Conservation (phyloP, 2,797 vertebrate species). For the Podargus strigoides region DNA sequence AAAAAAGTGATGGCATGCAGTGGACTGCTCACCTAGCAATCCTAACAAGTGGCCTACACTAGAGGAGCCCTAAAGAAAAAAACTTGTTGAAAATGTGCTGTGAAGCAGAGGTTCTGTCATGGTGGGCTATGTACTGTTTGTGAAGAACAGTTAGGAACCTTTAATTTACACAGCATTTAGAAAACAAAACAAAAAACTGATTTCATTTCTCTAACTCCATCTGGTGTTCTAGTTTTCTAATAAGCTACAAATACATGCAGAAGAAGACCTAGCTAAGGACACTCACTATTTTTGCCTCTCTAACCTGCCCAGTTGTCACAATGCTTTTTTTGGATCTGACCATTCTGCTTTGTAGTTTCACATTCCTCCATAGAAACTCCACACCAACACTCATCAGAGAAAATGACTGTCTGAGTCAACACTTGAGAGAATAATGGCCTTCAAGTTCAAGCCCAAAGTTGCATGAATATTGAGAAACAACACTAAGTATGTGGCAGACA, state of each 20-base stretch:
- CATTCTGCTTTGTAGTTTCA: constrained; percentile 34
- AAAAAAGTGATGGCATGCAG: background rate
- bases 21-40: background rate
- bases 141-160: background rate
- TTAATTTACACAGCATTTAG: background rate
- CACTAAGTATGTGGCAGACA: background rate
- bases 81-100: background rate
- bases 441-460: background rate
- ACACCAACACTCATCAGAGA: constrained; percentile 18
- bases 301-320: constrained; percentile 58
- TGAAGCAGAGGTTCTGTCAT: background rate
- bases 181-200: background rate
- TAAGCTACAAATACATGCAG: background rate
- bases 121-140: rapidly evolving
- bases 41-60: background rate
- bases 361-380: constrained; percentile 56
- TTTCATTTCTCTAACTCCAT: background rate
- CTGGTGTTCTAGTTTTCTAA: background rate
- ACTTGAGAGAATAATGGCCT: background rate
- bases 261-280: background rate
- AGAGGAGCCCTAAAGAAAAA: background rate
- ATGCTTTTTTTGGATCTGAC: constrained; percentile 53
- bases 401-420: background rate
- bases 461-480: background rate
- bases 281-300: background rate